Conservation (phyloP, 2,888 invertebrate species). For the Serrognathus titanus region DNA sequence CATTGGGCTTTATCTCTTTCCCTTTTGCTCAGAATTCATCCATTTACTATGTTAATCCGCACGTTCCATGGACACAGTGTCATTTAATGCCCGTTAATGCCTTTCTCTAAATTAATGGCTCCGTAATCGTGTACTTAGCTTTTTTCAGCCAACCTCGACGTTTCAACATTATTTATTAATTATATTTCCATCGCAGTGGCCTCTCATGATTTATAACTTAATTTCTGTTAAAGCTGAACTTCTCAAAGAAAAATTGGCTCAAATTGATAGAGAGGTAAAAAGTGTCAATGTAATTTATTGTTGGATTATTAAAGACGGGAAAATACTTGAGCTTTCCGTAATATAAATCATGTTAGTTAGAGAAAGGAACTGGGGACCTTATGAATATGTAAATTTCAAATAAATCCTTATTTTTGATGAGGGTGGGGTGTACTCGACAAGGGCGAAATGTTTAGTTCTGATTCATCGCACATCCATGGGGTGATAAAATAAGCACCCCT, state of each 20-base stretch:
- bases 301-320: no score
- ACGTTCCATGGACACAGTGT: slow-evolving; percentile 45
- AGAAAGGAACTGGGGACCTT: slow-evolving; percentile 4
- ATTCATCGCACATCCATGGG: slow-evolving; percentile 38
- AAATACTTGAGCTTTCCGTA: no score
- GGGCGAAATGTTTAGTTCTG: slow-evolving; percentile 33
- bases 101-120: slow-evolving; percentile 40
- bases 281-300: no score
- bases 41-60: slow-evolving; percentile 48
- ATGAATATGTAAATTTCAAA: slow-evolving; percentile 25
- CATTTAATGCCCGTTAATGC: slow-evolving; percentile 45
- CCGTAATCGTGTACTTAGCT: slow-evolving; percentile 35
- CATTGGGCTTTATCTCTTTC: slow-evolving; percentile 43
- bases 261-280: no score
- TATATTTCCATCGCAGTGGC: no score
- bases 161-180: slow-evolving; percentile 15
- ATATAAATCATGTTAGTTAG: no score
- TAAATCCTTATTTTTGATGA: slow-evolving; percentile 18
- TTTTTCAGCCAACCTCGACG: background rate
- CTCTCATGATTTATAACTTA: no score
- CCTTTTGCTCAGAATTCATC: slow-evolving; percentile 44
- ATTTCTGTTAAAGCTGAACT: no score
- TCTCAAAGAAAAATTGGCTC: no score
- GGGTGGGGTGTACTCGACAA: slow-evolving; percentile 8
- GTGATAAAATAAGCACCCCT: slow-evolving; percentile 21